phyloP scores from a whole-genome alignment of 2,797 vertebrate species.

The Melanotaenia maccullochi region DNA sequence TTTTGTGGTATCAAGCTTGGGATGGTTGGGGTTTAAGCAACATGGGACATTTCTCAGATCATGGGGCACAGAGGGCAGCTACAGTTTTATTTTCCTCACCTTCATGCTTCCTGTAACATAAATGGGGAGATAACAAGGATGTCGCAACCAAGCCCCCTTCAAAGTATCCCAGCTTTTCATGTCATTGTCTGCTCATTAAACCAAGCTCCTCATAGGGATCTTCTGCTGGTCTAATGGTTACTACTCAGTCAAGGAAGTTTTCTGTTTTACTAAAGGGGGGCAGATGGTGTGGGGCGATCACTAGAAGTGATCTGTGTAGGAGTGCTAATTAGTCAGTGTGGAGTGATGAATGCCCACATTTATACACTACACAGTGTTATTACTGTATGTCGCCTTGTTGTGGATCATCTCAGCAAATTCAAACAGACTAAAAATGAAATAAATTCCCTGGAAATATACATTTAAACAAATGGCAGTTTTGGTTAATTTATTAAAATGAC shows the following conservation, averaged over 20 bases:
- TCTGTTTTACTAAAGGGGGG: conserved; percentile 45
- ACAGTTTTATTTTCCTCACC: conserved; percentile 38
- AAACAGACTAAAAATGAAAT: not conserved
- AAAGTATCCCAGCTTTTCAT: conserved; percentile 18
- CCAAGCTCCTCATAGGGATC: conserved; percentile 38
- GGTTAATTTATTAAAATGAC: not conserved
- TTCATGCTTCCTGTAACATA: conserved; percentile 63
- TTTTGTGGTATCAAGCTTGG: conserved; percentile 56
- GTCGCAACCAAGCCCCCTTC: not conserved
- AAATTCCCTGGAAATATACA: not conserved
- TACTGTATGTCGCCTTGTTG: conserved; percentile 7
- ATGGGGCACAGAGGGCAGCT: conserved; percentile 72
- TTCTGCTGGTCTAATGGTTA: conserved; percentile 37
- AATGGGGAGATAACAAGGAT: conserved; percentile 45
- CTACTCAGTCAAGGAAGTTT: conserved; percentile 53
- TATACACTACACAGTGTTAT: conserved; percentile 24
- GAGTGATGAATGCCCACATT: conserved; percentile 42
- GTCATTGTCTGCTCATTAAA: conserved; percentile 42
- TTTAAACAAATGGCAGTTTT: not conserved
- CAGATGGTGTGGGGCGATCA: conserved; percentile 40
- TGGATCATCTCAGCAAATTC: not conserved
- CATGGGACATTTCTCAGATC: conserved; percentile 44
- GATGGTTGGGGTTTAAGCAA: conserved; percentile 43
- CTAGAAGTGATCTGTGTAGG: conserved; percentile 43
- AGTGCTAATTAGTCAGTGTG: conserved; percentile 47